Conservation (phyloP, 2,113 vertebrate genomes). For the Sigmodon hispidus region DNA sequence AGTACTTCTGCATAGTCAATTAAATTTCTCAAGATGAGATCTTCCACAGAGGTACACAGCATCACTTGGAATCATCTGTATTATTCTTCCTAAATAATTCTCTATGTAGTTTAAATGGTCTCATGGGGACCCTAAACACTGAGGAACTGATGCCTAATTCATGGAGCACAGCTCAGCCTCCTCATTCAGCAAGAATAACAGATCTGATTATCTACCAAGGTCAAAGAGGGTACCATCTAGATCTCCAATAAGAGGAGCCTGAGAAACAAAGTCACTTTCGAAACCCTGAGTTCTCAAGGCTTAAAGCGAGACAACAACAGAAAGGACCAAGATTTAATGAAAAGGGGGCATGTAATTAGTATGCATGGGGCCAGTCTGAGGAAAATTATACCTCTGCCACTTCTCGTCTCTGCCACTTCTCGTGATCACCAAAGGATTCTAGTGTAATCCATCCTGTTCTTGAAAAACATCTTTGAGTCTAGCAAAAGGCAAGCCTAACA, state of each 20-base stretch:
- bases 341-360: neutral
- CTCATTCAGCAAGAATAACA: accelerated
- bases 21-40: neutral
- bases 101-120: neutral
- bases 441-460: neutral
- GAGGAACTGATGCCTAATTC: neutral
- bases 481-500: neutral
- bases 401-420: neutral
- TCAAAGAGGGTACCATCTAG: neutral
- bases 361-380: neutral
- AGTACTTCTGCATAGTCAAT: neutral
- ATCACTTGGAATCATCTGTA: neutral
- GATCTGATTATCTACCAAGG: neutral
- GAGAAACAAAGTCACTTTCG: neutral
- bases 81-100: constrained; percentile 10
- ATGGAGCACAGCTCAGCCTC: neutral
- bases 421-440: neutral
- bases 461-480: neutral
- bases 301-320: neutral
- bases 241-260: accelerated
- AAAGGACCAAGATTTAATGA: neutral
- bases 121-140: neutral
- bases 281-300: neutral
- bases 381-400: neutral
- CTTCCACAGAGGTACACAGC: neutral